Conservation (phyloP, 2,797 vertebrate species). For the Anas flavirostris region DNA sequence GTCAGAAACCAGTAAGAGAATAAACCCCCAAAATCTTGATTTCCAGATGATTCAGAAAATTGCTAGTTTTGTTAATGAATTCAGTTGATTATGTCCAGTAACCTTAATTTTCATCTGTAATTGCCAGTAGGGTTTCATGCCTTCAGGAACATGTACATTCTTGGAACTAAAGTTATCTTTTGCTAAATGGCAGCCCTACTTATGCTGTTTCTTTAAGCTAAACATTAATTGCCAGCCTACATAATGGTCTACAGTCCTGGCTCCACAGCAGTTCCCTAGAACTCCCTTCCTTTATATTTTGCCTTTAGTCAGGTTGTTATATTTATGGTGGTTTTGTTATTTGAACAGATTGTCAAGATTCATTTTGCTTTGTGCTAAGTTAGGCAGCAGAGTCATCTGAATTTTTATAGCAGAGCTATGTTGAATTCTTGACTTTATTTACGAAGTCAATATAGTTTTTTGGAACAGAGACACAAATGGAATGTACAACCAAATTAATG, state of each 20-base stretch:
- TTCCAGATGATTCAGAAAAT: not conserved
- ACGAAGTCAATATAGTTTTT: not conserved
- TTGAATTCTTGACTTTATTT: slow-evolving; percentile 4
- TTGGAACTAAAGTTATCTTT: slow-evolving; percentile 20
- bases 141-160: not conserved
- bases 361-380: not conserved
- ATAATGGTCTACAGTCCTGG: not conserved
- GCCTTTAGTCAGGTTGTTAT: slow-evolving; percentile 3
- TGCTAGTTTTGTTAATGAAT: not conserved
- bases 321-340: not conserved
- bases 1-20: not conserved
- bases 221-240: slow-evolving; percentile 19
- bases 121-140: not conserved
- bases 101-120: not conserved
- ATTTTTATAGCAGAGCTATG: not conserved
- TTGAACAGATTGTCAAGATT: slow-evolving; percentile 36
- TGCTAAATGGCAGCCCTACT: not conserved
- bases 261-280: not conserved
- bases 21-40: not conserved
- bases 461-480: not conserved
- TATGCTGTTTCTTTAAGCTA: slow-evolving; percentile 19
- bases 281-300: slow-evolving; percentile 23
- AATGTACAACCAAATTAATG: not conserved
- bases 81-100: not conserved
- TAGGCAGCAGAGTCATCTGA: not conserved